phyloP scores from a whole-genome alignment of 2,888 invertebrate species.

The Alloscopus bannaensis region DNA sequence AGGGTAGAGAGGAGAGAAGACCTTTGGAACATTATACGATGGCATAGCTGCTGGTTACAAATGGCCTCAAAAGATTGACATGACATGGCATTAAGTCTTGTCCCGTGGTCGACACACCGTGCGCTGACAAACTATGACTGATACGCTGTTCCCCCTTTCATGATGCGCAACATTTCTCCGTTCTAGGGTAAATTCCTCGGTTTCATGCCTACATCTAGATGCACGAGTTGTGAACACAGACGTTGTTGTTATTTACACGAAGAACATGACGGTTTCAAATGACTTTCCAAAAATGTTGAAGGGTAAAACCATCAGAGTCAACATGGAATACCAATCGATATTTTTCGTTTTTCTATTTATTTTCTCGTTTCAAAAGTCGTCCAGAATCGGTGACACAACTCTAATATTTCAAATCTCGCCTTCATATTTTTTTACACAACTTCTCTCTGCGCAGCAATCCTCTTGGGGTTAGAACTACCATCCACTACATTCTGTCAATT shows the following conservation, averaged over 20 bases:
- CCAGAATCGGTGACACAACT: slow-evolving; percentile 11
- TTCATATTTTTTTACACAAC: no score
- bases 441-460: no score
- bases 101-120: background rate
- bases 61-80: background rate
- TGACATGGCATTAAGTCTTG: background rate
- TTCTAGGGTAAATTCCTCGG: background rate
- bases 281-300: no score
- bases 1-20: no score
- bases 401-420: slow-evolving; percentile 15
- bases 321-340: background rate
- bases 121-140: background rate
- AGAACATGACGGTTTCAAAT: no score
- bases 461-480: background rate
- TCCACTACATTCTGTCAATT: background rate
- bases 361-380: background rate
- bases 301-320: no score
- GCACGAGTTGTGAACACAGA: no score
- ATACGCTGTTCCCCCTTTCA: background rate
- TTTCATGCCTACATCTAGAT: background rate
- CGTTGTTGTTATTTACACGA: no score
- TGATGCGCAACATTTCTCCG: background rate
- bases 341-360: background rate
- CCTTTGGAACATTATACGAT: no score
- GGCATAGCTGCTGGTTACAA: background rate